These are phyloP conservation scores for Matsumyia berberina DNA, from an alignment of 2,888 invertebrate species.

Conservation along the genomic window DNA sequence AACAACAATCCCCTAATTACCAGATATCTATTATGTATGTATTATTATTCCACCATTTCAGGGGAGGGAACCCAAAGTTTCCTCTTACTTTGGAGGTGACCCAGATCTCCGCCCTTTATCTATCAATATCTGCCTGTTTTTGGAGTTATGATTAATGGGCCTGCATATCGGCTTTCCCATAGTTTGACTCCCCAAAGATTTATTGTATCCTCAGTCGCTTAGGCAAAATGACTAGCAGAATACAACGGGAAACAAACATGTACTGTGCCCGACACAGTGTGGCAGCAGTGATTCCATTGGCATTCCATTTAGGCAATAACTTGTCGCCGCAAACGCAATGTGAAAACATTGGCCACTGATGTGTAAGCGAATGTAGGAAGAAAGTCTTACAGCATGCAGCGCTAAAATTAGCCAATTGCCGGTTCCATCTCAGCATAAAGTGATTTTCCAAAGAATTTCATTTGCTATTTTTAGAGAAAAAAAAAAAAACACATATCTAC, in stretches of 20 bases:
- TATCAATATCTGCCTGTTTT: conserved; percentile 36
- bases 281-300: conserved; percentile 53
- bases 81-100: conserved; percentile 31
- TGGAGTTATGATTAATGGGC: conserved; percentile 52
- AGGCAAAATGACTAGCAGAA: conserved; percentile 20
- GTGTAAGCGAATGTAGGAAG: conserved; percentile 32
- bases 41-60: conserved; percentile 11
- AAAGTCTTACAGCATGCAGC: conserved; percentile 59
- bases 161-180: conserved; percentile 8
- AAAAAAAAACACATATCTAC: conserved; percentile 15
- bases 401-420: conserved; percentile 72
- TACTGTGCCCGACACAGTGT: conserved; percentile 1
- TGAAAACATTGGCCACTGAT: conserved; percentile 3
- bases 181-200: conserved; percentile 28
- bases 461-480: conserved; percentile 62
- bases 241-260: conserved; percentile 4
- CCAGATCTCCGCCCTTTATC: conserved; percentile 40
- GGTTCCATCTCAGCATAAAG: conserved; percentile 45
- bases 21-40: background rate
- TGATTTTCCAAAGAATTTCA: conserved; percentile 73
- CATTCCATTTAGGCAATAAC: conserved; percentile 62
- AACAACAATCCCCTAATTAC: background rate
- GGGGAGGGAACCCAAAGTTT: conserved; percentile 5
- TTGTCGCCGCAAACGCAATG: conserved; percentile 42
- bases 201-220: conserved; percentile 38